phyloP scores from a whole-genome alignment of 2,113 vertebrate genomes.

The Probosciger aterrimus region DNA sequence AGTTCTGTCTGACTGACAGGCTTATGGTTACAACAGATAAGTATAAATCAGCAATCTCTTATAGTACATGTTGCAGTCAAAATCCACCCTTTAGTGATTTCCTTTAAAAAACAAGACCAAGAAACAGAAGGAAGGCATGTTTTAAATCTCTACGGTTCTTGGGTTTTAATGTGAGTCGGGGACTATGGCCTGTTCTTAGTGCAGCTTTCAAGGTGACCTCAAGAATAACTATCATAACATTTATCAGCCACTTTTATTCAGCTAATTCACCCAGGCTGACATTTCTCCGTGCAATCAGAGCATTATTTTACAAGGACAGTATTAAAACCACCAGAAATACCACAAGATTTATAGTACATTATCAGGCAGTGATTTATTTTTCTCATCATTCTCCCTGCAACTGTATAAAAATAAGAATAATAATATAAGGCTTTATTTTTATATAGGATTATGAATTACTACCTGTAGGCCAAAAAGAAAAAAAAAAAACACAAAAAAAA shows the following conservation, averaged over 20 bases:
- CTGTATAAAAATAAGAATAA: background rate
- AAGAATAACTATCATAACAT: background rate
- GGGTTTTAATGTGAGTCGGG: background rate
- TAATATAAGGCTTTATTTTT: background rate
- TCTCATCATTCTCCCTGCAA: background rate
- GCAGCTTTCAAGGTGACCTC: conserved; percentile 23
- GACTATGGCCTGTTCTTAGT: background rate
- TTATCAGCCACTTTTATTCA: background rate
- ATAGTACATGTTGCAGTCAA: background rate
- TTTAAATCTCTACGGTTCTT: background rate
- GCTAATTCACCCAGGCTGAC: conserved; percentile 28
- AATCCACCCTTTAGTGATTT: background rate
- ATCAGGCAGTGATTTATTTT: conserved; percentile 28
- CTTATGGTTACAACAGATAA: background rate
- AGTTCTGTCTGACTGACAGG: background rate
- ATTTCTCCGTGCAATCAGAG: background rate
- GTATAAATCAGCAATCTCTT: background rate
- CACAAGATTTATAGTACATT: conserved; percentile 4
- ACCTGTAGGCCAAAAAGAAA: background rate
- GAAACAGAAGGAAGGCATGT: background rate
- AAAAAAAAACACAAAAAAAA: background rate
- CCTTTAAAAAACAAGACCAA: background rate
- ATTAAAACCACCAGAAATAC: background rate
- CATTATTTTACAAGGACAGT: conserved; percentile 19
- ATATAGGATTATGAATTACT: background rate